These are phyloP conservation scores for Hydrotaea cyrtoneurina DNA, from an alignment of 2,888 invertebrate genomes.

Conservation along the genomic window DNA sequence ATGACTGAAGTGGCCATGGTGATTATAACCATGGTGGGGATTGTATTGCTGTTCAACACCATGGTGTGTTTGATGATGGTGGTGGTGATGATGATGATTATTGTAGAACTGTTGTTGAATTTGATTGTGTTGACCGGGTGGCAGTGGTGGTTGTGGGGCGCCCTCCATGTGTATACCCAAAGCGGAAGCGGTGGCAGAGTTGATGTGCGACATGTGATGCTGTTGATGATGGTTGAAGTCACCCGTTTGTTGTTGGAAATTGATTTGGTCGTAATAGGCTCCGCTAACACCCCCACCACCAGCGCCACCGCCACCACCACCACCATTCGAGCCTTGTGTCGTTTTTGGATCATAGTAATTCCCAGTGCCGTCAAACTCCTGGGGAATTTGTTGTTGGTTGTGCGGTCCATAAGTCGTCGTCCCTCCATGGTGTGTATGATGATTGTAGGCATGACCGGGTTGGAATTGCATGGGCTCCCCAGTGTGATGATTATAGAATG, in stretches of 20 bases:
- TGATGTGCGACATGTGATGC: slow-evolving; percentile 64
- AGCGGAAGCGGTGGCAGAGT: slow-evolving; percentile 71
- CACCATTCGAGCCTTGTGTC: slow-evolving; percentile 69
- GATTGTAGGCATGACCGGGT: slow-evolving; percentile 71
- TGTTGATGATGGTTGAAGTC: slow-evolving; percentile 65
- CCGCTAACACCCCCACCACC: background rate
- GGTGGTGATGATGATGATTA: slow-evolving; percentile 72
- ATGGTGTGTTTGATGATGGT: slow-evolving; percentile 51
- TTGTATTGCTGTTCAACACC: slow-evolving; percentile 53
- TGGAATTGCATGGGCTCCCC: slow-evolving; percentile 69
- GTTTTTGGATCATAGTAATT: slow-evolving; percentile 78
- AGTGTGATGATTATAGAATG: slow-evolving; percentile 76
- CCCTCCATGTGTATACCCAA: slow-evolving; percentile 80
- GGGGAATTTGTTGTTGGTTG: slow-evolving; percentile 68
- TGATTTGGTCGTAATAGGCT: slow-evolving; percentile 77
- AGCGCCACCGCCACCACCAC: background rate
- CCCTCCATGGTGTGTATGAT: slow-evolving; percentile 70
- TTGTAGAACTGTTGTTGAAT: slow-evolving; percentile 82
- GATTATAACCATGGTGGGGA: slow-evolving; percentile 53
- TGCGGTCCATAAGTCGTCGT: slow-evolving; percentile 73
- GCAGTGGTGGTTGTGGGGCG: slow-evolving; percentile 82
- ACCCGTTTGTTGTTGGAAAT: slow-evolving; percentile 62
- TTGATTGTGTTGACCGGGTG: slow-evolving; percentile 81
- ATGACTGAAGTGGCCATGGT: slow-evolving; percentile 50
- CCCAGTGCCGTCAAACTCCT: slow-evolving; percentile 75